Evolutionary conservation across 2,113 vertebrate species (phyloP), one percentile per base, ranked within the genome.

Genomic region (Talpa occidentalis): DNA sequence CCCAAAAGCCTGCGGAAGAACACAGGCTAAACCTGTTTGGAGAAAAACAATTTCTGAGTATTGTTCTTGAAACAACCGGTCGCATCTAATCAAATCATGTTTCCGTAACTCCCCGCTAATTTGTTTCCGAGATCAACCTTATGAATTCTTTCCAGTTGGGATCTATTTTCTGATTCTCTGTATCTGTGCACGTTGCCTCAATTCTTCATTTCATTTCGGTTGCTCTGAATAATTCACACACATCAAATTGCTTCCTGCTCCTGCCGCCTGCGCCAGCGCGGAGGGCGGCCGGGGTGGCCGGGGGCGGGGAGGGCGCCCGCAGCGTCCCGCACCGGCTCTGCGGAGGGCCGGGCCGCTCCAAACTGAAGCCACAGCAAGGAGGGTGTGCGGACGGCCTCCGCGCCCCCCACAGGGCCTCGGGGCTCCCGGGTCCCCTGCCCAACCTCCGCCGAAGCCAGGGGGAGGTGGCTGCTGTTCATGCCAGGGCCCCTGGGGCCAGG

Each of bases 201-300:
- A 16, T 6, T 49, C 74, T 40, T 35, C 10, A 3, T 54, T 44
- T 54, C 40, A 5, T 40, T 44, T 64, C 5, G 6, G 83, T 35
- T 37, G 82, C 77, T 92, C 90, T 91, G 94, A 94, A 83, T 83
- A 84, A 92, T 80, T 94, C 90, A 90, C 84, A 62, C 56, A 8
- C 35, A 14, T n/a, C 26, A 66, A 64, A 52, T 59, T 62, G 82
- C 74, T 59, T 47, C 79, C 47, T 1, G 5, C 15, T 44, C 54
- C 70, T 37, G 5, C 73, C 2, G 32, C 60, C 4, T 4, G 9
- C 3, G 11, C 5, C n/a, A n/a, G n/a, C n/a, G n/a, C n/a, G n/a
- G n/a, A n/a, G n/a, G n/a, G 0, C 0, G 88, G 2, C 16, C 19
- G 62, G 19, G 5, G 28, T 32, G n/a, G 54, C 16, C 3, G 9